Percentiles rank a stretch among this genome's conserved stretches.
phyloP scores from a whole-genome alignment of 2,797 vertebrate species.

The Myotis vivesi region DNA sequence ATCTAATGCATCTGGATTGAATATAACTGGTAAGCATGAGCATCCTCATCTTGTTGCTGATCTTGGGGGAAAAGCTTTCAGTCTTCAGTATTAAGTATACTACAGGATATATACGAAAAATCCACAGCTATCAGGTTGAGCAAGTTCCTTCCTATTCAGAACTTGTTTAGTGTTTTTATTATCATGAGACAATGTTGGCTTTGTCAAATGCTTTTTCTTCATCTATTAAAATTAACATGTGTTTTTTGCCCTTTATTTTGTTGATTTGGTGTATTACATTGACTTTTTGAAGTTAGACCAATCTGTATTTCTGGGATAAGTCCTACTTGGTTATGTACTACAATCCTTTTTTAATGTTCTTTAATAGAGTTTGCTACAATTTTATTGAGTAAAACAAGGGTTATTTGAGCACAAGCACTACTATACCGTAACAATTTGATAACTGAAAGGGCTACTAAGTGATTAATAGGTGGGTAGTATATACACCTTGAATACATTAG shows the following conservation, averaged over 20 bases:
- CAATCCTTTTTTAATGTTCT: neutral
- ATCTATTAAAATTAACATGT: neutral
- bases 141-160: neutral
- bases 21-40: neutral
- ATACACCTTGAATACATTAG: neutral
- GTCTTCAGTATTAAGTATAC: neutral
- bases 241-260: neutral
- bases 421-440: neutral
- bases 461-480: neutral
- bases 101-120: no score
- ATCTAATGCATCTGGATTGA: neutral
- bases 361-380: neutral
- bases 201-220: neutral
- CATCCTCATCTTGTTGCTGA: neutral
- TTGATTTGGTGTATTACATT: neutral
- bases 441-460: neutral
- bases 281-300: neutral
- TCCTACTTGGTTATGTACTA: neutral
- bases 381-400: neutral
- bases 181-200: neutral
- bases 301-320: neutral
- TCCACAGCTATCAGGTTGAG: neutral
- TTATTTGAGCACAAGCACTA: neutral
- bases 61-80: neutral
- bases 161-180: neutral